Conservation (phyloP, 1,140 invertebrate species). For the Danaus plexippus region DNA sequence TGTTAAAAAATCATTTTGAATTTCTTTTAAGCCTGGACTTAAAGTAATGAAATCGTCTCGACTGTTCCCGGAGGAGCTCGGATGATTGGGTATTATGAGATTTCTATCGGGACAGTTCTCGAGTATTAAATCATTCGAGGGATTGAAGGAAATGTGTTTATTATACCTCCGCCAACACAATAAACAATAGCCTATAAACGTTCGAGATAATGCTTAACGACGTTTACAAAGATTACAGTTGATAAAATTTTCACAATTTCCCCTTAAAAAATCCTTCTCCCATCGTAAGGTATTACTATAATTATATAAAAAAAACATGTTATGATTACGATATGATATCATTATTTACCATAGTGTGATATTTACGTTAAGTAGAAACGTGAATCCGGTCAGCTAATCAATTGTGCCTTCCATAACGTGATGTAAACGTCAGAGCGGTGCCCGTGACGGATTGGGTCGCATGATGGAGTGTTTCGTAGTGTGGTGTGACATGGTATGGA, state of each 20-base stretch:
- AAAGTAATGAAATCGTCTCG: conserved; percentile 42
- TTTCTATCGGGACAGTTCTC: conserved; percentile 35
- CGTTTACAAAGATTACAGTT: no score
- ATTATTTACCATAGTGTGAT: no score
- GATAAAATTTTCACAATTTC: no score
- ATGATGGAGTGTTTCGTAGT: conserved; percentile 38
- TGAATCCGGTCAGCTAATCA: conserved; percentile 7
- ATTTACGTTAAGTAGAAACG: no score
- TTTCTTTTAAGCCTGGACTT: conserved; percentile 19
- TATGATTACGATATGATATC: no score
- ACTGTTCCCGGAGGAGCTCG: conserved; percentile 31
- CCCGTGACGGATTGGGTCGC: conserved; percentile 36
- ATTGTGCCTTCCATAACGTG: conserved; percentile 17
- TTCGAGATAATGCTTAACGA: no score
- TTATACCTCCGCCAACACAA: conserved; percentile 8
- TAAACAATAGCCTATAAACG: no score
- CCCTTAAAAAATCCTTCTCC: no score
- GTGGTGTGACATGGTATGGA: no score
- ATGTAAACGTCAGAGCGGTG: conserved; percentile 15
- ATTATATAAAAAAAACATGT: no score
- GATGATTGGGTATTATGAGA: conserved; percentile 64
- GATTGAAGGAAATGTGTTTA: conserved; percentile 36
- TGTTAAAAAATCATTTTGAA: conserved; percentile 29
- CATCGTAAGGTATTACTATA: no score
- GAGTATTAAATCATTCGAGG: conserved; percentile 51